phyloP scores from a whole-genome alignment of 2,113 vertebrate genomes.

The Grammomys surdaster region DNA sequence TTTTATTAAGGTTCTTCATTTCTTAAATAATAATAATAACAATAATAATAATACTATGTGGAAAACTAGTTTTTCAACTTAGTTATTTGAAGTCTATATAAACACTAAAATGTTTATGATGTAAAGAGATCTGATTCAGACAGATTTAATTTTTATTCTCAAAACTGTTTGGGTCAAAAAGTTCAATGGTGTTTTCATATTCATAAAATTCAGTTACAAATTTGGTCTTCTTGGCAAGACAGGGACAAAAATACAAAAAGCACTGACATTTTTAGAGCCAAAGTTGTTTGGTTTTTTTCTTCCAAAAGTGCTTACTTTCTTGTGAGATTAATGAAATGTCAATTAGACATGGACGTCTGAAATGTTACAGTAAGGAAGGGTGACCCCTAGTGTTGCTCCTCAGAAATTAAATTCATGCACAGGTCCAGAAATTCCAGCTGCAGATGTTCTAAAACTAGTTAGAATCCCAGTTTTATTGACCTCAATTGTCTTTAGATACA shows the following conservation, averaged over 20 bases:
- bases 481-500: constrained; percentile 17
- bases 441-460: not conserved
- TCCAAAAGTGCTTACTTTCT: constrained; percentile 57
- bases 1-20: not conserved
- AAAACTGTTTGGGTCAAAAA: constrained; percentile 30
- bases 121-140: constrained; percentile 1
- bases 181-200: not conserved
- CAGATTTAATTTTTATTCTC: constrained; percentile 41
- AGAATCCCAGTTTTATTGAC: constrained; percentile 27
- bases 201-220: constrained; percentile 48
- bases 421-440: constrained; percentile 16
- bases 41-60: not conserved
- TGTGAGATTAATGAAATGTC: constrained; percentile 67
- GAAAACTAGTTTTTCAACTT: constrained; percentile 30
- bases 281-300: constrained; percentile 50
- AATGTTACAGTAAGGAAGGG: constrained; percentile 74
- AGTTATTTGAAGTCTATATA: constrained; percentile 9
- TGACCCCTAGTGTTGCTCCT: constrained; percentile 75
- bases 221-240: not conserved
- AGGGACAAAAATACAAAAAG: constrained; percentile 60
- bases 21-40: constrained; percentile 14
- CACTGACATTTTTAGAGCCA: constrained; percentile 47
- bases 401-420: constrained; percentile 51
- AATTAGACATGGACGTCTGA: not conserved
- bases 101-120: constrained; percentile 10